Evolutionary conservation across 1,140 invertebrate species (phyloP), one percentile per base, ranked within the genome.

Genomic region (Camponotus vicinus): DNA sequence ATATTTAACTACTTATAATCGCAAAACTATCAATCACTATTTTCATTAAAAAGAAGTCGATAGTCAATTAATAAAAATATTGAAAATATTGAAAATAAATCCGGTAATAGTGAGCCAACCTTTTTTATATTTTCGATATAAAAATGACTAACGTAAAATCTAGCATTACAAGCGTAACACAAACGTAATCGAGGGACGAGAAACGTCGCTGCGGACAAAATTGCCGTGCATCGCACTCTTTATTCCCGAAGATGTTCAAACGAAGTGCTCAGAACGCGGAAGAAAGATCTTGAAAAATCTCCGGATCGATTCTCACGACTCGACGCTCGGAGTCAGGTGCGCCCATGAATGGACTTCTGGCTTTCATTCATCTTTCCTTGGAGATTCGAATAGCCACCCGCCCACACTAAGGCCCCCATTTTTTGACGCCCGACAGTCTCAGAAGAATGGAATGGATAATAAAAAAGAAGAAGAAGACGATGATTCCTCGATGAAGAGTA

Each of bases 221-320:
- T 85, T 45, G n/a, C 37, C n/a, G 57, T 84, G 42, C n/a, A 76
- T 76, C 32, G 45, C 70, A 32, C 13, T 64, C 18, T 85, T 13
- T 52, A 73, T 75, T 37, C 69, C 40, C 34, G 6, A 55, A 15
- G 45, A 79, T 57, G 13, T 55, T 67, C 15, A 18, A 37, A 32
- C 61, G 15, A 18, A 59, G 42, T n/a, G 49, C 49, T 11, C n/a
- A 59, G 63, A 34, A 15, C 32, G 27, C 34, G 7, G n/a, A 77
- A 85, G 73, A 77, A 87, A 87, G 67, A 79, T 45, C 73, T 59
- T 40, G 45, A 80, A 85, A 70, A 80, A 88, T 87, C 71, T 84
- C 32, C 32, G 64, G 66, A 45, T 34, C 52, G 86, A 89, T 89
- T 89, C 88, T 89, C 88, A 89, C 88, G 88, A 86, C 27, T 83